Evolutionary conservation across 2,797 vertebrate species (phyloP).

Genomic region (Fistularia commersonii): DNA sequence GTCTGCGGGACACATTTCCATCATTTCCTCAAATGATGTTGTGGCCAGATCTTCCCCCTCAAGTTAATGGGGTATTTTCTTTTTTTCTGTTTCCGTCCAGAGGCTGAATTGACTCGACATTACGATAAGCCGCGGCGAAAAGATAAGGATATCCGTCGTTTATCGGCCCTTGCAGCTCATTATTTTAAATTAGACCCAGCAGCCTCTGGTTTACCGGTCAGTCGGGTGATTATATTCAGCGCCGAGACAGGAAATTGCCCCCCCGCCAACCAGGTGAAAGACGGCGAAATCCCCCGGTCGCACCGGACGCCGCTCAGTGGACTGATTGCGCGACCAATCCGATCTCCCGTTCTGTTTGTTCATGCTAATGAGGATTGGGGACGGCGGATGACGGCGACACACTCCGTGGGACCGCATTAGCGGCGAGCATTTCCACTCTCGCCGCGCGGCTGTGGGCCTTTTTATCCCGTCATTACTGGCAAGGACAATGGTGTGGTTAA

Average conservation of each 20-base stretch:
- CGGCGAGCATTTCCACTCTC: conserved; percentile 36
- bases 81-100: conserved; percentile 1
- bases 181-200: conserved; percentile 25
- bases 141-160: conserved; percentile 25
- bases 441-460: conserved; percentile 50
- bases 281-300: too few relatives aligned
- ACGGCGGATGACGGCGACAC: conserved; percentile 50
- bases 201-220: conserved; percentile 3
- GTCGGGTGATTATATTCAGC: neutral
- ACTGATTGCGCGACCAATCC: conserved; percentile 33
- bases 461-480: conserved; percentile 59
- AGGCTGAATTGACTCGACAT: conserved; percentile 11
- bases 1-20: neutral
- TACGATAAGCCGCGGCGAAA: conserved; percentile 28
- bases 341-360: conserved; percentile 28
- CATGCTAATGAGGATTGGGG: conserved; percentile 47
- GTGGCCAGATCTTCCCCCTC: neutral
- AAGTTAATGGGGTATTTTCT: conserved; percentile 1
- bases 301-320: neutral
- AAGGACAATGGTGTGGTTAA: conserved; percentile 64
- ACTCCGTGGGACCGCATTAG: conserved; percentile 57
- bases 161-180: conserved; percentile 21
- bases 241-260: too few relatives aligned
- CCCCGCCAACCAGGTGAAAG: too few relatives aligned
- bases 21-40: neutral